Base-by-base conservation (phyloP, 2,113 vertebrate species). In the Catharus minimus region DNA sequence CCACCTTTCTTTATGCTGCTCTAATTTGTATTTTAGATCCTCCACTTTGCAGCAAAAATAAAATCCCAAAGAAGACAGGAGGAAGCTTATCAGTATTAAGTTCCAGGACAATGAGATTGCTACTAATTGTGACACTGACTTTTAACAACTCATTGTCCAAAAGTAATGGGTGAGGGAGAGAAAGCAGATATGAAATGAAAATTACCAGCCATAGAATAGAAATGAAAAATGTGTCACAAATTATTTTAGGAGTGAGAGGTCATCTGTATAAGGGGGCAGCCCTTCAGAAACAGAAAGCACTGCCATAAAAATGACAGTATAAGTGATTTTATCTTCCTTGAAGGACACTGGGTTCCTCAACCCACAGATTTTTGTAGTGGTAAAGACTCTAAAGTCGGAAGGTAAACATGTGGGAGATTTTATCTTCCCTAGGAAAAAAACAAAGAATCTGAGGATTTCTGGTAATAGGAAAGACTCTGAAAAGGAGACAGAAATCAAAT, bases 261-360 rank as follows among this genome's bases (percentile, higher is more conserved):
- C 44, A 23, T 60, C 13, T 50, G n/a, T 60, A 1, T 49, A 57
- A 87, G 14, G 33, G 27, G 17, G 3, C 19, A 91, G 39, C 32
- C 67, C n/a, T 91, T 85, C 50, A 67, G 71, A 88, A 82, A 75
- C 22, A 58, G 49, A 86, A 80, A 82, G 20, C 30, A 47, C 7
- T 74, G 49, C 39, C 68, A 44, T 67, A 53, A 88, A 85, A 93
- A 67, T n/a, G 36, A 69, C 28, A 49, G 3, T 26, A 5, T 41
- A 62, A 77, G 26, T n/a, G 39, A 66, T 88, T 93, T 90, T 88
- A 66, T 88, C 76, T 71, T 69, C 32, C 39, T 80, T 86, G 64
- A 82, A 86, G 50, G 61, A 83, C 67, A 27, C 30, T 8, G 30
- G 27, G 5, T 12, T 85, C 11, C 75, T 89, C 67, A 79, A 26